Evolutionary conservation across 2,113 vertebrate genomes (phyloP), one percentile per base, ranked within the genome.

Genomic region (Salminus brasiliensis): DNA sequence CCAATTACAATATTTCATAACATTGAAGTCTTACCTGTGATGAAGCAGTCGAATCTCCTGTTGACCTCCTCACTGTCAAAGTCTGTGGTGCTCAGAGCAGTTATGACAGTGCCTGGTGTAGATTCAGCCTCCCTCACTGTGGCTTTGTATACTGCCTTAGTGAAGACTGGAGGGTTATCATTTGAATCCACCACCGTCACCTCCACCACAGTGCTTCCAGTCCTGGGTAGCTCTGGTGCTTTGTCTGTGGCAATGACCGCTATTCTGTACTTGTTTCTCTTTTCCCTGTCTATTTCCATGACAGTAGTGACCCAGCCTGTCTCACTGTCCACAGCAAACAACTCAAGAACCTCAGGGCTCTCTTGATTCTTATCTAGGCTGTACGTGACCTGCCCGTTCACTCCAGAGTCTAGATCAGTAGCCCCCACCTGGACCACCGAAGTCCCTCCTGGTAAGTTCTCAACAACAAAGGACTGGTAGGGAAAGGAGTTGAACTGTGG

Each of bases 231-330:
- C 81, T 91, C 93, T 66, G 94, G 92, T 1, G 93, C 94, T 2
- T 90, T 87, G 73, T 96, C 95, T 25, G 91, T 93, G 0, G 93
- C 94, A 1, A 95, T 72, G 59, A 95, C 92, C 34, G 76, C 83
- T 70, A 96, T 90, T 76, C 67, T 88, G 79, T 95, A 95, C 52
- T 72, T 89, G 74, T 85, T 82, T 70, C 25, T 88, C 80, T 89
- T 72, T 77, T 96, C 95, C 0, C 94, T 93, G 81, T 96, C 94
- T 0, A 95, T 93, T 79, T 92, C 93, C 84, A 72, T 91, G 0
- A 95, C 89, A 29, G 95, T 96, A 4, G 91, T 93, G 71, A 96
- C 92, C 95, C 95, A 96, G 70, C 95, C 95, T 2, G 90, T 94
- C 83, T 95, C 94, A 81, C 85, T 30, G 74, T 92, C 90, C 74